A percentile compares a stretch with the other conserved stretches of the same genome.
phyloP scores from a whole-genome alignment of 2,888 invertebrate species.

The Syrista parreyssii region DNA sequence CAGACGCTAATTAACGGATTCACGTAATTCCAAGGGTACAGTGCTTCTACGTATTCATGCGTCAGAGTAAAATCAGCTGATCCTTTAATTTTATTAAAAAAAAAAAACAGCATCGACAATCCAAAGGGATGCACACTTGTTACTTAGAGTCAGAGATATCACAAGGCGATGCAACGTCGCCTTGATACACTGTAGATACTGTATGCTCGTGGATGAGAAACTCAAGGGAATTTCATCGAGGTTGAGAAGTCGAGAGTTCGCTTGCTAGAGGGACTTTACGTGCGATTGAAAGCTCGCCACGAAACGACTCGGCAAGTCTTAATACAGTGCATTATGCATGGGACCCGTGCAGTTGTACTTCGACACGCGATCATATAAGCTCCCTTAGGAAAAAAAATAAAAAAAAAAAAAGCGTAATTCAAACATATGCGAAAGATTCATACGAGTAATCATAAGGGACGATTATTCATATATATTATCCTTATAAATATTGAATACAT shows the following conservation, averaged over 20 bases:
- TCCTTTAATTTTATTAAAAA: not conserved
- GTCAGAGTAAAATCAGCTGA: not conserved
- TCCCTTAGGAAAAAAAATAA: not conserved
- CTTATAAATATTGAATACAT: not conserved
- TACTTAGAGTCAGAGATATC: not conserved
- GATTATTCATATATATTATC: not conserved
- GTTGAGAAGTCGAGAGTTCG: constrained; percentile 8
- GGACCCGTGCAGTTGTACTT: constrained; percentile 51
- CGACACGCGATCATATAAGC: constrained; percentile 51
- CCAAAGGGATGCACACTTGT: not conserved
- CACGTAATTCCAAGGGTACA: not conserved
- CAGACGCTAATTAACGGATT: constrained; percentile 35
- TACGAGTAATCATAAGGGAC: not conserved
- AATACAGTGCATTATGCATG: constrained; percentile 62
- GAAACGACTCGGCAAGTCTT: constrained; percentile 58
- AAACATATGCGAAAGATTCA: not conserved
- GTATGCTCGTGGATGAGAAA: not conserved
- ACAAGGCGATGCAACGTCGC: not conserved
- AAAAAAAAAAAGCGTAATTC: not conserved
- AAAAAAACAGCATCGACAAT: not conserved
- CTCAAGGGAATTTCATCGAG: constrained; percentile 6
- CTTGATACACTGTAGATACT: not conserved
- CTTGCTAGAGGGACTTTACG: constrained; percentile 38
- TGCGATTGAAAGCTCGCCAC: constrained; percentile 61
- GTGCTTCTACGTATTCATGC: not conserved